Base-by-base conservation (phyloP, 2,797 vertebrate species). In the Emys orbicularis region DNA sequence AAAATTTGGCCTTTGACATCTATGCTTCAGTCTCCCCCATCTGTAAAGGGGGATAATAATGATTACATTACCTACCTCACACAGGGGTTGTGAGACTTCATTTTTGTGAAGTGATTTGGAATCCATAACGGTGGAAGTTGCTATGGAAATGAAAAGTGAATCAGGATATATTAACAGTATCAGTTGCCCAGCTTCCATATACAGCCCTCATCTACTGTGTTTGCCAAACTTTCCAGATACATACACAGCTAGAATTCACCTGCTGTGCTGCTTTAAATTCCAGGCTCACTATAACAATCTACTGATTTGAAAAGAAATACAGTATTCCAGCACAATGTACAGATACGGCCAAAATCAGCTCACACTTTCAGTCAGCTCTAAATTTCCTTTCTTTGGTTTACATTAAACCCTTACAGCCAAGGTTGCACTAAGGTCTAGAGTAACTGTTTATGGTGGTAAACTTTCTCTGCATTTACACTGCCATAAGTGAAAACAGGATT, bases 151-250 rank as follows among this genome's bases (percentile, higher is more conserved):
- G 7, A 88, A 90, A 79, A 94, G 25, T 4, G 29, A 84, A 7
- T 25, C 1, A 9, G 4, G 19, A 83, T 47, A 21, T 8, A 41
- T 80, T 88, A 74, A 50, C 10, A 74, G 19, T 25, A 74, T 41
- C 23, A 25, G 65, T 16, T 54, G 10, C 37, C 31, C 23, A 79
- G 81, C 27, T 0, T 0, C 57, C 41, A 31, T 8, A 3, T 6
- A n/a, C 12, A 21, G 8, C 10, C 57, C 79, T 25, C 7, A 12
- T 65, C 44, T 0, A 0, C 34, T 31, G 2, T 2, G 52, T 21
- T 65, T 87, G 79, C 49, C 27, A 90, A 79, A 61, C 52, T 41
- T 79, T 56, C 81, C 65, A 2, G 29, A 41, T 44, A 61, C 34
- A 37, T 50, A 59, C 80, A 44, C 44, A 49, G 23, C 49, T 12